phyloP scores from a whole-genome alignment of 2,113 vertebrate genomes.

The Axis porcinus region DNA sequence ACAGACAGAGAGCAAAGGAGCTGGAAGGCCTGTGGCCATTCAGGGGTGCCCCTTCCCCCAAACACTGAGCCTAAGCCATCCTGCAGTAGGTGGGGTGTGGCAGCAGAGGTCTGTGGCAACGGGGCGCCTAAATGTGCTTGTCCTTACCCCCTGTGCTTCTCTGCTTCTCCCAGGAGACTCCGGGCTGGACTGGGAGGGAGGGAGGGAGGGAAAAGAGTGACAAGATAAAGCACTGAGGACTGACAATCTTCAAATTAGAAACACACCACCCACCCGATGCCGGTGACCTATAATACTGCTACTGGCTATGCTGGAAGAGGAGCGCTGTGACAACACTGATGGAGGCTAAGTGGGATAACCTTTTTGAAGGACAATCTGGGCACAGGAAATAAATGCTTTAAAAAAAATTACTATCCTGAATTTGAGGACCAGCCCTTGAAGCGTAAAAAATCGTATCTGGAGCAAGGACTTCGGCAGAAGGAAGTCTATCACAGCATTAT shows the following conservation, averaged over 20 bases:
- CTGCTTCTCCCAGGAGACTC: not conserved
- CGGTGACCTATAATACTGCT: fast-evolving
- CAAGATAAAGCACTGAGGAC: not conserved
- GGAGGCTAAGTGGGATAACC: not conserved
- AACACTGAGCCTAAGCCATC: not conserved
- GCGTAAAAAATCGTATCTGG: not conserved
- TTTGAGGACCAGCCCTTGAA: not conserved
- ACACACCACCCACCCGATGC: not conserved
- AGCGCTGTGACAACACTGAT: fast-evolving
- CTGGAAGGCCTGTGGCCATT: fast-evolving
- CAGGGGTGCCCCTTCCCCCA: not conserved
- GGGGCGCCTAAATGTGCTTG: too few species aligned
- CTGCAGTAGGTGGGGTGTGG: not conserved
- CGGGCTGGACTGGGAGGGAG: not conserved
- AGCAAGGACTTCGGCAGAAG: not conserved
- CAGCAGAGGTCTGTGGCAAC: not conserved
- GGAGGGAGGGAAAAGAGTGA: not conserved
- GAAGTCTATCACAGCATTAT: not conserved
- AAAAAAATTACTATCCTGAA: not conserved
- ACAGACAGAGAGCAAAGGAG: not conserved
- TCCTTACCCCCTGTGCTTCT: not conserved
- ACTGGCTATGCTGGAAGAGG: not conserved
- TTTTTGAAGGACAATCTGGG: not conserved
- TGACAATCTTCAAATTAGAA: not conserved
- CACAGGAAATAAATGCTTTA: not conserved